phyloP scores from a whole-genome alignment of 2,888 invertebrate species.

The Neoscelio sp. region DNA sequence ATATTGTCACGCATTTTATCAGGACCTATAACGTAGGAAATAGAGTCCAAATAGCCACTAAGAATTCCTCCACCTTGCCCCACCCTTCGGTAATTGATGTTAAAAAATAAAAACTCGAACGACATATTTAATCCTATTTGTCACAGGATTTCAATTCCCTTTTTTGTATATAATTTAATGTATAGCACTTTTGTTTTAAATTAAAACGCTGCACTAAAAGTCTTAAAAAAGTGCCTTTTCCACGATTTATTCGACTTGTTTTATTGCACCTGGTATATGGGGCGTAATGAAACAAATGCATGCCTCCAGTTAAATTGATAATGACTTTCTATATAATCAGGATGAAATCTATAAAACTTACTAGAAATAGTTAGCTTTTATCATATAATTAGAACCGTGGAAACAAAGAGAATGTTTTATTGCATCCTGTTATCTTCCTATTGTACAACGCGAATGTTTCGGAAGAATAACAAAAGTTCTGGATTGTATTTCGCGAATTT shows the following conservation, averaged over 20 bases:
- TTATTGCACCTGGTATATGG: slow-evolving; percentile 12
- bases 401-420: slow-evolving; percentile 25
- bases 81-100: no score
- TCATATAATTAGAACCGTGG: slow-evolving; percentile 29
- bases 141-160: background rate
- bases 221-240: slow-evolving; percentile 9
- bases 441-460: slow-evolving; percentile 4
- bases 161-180: slow-evolving; percentile 4
- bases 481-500: background rate
- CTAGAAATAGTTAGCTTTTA: slow-evolving; percentile 21
- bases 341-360: slow-evolving; percentile 24
- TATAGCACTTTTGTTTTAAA: slow-evolving; percentile 6
- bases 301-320: slow-evolving; percentile 21
- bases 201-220: slow-evolving; percentile 11
- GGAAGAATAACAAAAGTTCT: slow-evolving; percentile 12
- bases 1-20: no score
- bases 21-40: no score
- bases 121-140: no score
- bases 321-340: slow-evolving; percentile 20
- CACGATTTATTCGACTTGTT: slow-evolving; percentile 9
- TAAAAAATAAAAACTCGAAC: no score
- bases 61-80: no score
- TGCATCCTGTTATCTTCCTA: slow-evolving; percentile 7
- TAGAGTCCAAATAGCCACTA: no score
- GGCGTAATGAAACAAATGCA: slow-evolving; percentile 8